Percentiles rank a stretch among this genome's conserved stretches.
Evolutionary conservation across 2,797 vertebrate genomes (phyloP).

Genomic region (Sebastes taczanowskii): DNA sequence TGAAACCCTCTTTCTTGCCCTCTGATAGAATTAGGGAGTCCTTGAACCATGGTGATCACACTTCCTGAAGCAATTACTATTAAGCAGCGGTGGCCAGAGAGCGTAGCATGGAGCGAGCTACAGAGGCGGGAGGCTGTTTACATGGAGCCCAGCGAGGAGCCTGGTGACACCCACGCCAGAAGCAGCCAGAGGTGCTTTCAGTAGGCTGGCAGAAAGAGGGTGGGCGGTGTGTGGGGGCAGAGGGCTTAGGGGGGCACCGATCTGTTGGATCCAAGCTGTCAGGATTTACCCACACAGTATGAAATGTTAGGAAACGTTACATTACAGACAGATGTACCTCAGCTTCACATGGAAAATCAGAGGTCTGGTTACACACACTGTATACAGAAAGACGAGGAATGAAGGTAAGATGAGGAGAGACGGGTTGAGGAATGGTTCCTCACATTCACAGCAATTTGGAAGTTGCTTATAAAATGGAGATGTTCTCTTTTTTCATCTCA

Average conservation of each 20-base stretch:
- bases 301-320: slow-evolving; percentile 85
- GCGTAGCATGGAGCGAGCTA: slow-evolving; percentile 22
- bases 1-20: slow-evolving; percentile 38
- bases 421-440: slow-evolving; percentile 15
- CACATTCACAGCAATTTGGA: slow-evolving; percentile 23
- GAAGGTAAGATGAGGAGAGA: slow-evolving; percentile 23
- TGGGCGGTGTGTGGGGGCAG: slow-evolving; percentile 24
- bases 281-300: slow-evolving; percentile 81
- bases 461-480: slow-evolving; percentile 11
- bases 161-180: slow-evolving; percentile 64
- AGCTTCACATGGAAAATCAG: slow-evolving; percentile 76
- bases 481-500: background rate
- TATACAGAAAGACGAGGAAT: slow-evolving; percentile 49
- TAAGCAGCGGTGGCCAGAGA: slow-evolving; percentile 69
- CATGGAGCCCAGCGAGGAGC: slow-evolving; percentile 60
- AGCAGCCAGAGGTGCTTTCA: slow-evolving; percentile 48
- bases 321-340: slow-evolving; percentile 85
- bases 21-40: slow-evolving; percentile 81
- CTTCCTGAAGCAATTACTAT: slow-evolving; percentile 84
- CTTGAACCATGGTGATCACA: slow-evolving; percentile 80
- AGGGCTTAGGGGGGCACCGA: slow-evolving; percentile 35
- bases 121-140: slow-evolving; percentile 64
- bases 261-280: slow-evolving; percentile 81
- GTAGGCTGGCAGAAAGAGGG: slow-evolving; percentile 37
- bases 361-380: slow-evolving; percentile 71